Conservation (phyloP, 2,888 invertebrate species). For the Cephus nigrinus region DNA sequence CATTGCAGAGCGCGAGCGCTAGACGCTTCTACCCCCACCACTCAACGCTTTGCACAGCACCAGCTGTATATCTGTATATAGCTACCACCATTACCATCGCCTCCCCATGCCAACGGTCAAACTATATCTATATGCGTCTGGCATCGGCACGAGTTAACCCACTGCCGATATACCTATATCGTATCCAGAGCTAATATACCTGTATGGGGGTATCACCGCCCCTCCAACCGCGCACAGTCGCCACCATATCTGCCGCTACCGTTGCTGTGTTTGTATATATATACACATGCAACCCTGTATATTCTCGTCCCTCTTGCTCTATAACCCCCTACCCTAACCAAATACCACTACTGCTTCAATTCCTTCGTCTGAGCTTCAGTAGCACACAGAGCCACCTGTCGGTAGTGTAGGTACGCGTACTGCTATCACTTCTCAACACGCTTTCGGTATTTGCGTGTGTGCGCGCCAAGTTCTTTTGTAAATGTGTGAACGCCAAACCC, state of each 20-base stretch:
- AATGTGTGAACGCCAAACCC: too few species aligned
- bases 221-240: constrained; percentile 17
- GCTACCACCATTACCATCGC: too few species aligned
- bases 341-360: constrained; percentile 1
- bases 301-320: constrained; percentile 17
- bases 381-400: too few species aligned
- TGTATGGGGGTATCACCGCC: too few species aligned
- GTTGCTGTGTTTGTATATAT: constrained; percentile 14
- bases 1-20: constrained; percentile 56
- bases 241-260: constrained; percentile 15
- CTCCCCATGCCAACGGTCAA: too few species aligned
- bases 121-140: too few species aligned
- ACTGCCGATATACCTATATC: background rate
- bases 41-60: background rate
- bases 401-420: too few species aligned
- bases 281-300: background rate
- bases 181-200: too few species aligned
- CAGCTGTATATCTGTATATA: too few species aligned
- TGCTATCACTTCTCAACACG: too few species aligned
- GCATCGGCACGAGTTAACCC: background rate
- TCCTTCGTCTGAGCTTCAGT: too few species aligned
- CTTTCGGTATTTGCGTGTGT: background rate
- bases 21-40: constrained; percentile 35
- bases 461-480: background rate
- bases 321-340: constrained; percentile 10